Evolutionary conservation across 1,140 invertebrate species (phyloP), one percentile per base, ranked within the genome.

Genomic region (Leucophenga varia): DNA sequence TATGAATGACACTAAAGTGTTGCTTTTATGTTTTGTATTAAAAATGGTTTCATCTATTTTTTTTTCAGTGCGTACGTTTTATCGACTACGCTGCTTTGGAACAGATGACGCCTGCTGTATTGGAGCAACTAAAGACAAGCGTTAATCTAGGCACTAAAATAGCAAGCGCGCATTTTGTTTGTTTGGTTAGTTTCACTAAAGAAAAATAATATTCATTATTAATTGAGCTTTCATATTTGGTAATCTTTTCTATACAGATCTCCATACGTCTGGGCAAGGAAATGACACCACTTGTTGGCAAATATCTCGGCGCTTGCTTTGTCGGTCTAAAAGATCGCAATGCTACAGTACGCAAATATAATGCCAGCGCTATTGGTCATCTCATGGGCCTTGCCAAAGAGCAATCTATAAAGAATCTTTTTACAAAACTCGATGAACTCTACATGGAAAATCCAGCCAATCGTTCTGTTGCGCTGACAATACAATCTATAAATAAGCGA

Each of bases 311-410:
- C 8, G 84, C 84, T 16, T 79, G 95, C 36, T 76, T 93, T 16
- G 85, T 85, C 59, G 91, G 90, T 12, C 78, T 95, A 21, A 84
- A 84, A 36, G 92, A 96, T 78, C 82, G 91, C 41, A 96, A 94
- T 70, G 75, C 81, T 2, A 84, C 86, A 1, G 83, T 96, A 3
- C 81, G 91, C 47, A 94, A 92, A 76, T 85, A 88, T 51, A 91
- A 88, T 71, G 88, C 91, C 0, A 80, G 81, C 38, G 86, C 89
- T 12, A 84, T 96, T 41, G 93, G 92, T 1, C 86, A 95, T 63
- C 76, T 96, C n/a, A 84, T 92, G 3, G 84, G 88, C 43, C 83
- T 85, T 49, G 90, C 90, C n/a, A 95, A 95, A 75, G 83, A 89
- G 46, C 86, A 86, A 54, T 93, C 89, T 61, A 80, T 93, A 36